Evolutionary conservation across 2,888 invertebrate species (phyloP).

Genomic region (Dichetophora obliterata): DNA sequence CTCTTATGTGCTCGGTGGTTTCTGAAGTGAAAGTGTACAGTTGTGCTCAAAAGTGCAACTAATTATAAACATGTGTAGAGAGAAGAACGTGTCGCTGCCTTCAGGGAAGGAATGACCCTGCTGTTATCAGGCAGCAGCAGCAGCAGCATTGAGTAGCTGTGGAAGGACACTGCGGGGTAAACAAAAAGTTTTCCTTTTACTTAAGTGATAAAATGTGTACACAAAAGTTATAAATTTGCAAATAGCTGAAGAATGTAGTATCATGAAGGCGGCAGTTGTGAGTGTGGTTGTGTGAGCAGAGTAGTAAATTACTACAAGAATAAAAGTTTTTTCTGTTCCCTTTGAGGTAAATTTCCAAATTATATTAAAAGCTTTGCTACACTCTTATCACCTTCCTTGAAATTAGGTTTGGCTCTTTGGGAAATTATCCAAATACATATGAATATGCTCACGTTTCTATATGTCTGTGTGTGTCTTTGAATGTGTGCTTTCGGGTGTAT

Average conservation of each 20-base stretch:
- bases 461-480: background rate
- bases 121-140: background rate
- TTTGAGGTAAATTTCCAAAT: no score
- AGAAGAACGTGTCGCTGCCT: background rate
- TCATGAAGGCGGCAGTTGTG: background rate
- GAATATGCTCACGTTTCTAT: background rate
- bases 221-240: conserved; percentile 12
- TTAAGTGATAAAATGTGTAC: conserved; percentile 3
- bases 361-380: no score
- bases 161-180: background rate
- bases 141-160: background rate
- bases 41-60: conserved; percentile 23
- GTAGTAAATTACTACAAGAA: background rate
- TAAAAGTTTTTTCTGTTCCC: no score
- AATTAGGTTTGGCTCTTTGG: background rate
- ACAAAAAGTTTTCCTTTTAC: conserved; percentile 3
- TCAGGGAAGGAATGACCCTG: background rate
- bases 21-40: conserved; percentile 14
- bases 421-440: conserved; percentile 1
- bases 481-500: background rate
- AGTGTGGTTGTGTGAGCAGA: background rate
- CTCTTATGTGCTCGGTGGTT: background rate
- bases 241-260: background rate
- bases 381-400: background rate
- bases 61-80: conserved; percentile 15